Base-by-base conservation (phyloP, 2,797 vertebrate species). In the Hypotaenidia okinawae region DNA sequence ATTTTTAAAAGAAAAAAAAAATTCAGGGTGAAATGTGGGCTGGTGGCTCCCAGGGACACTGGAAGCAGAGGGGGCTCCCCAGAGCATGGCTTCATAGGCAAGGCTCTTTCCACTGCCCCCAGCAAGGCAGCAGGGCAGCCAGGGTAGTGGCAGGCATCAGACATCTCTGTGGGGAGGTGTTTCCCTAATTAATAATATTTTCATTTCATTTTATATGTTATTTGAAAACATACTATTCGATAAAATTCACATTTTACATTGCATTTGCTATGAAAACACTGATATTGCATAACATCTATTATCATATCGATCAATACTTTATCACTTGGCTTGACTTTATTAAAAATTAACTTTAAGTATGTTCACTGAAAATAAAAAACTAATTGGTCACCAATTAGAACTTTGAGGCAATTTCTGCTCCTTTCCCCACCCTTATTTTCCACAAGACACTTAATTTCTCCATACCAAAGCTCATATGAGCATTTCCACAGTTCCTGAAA, bases 1-100 rank as follows among this genome's bases (percentile, higher is more conserved):
- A 16, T 4, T 32, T 70, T 88, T 62, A 30, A 21, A 0, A 72
- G 47, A 49, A 54, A 54, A 54, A 54, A 68, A 59, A 54, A 32
- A 7, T 19, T 6, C 39, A 45, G 41, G 41, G 14, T 0, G 5
- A 1, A 2, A 35, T 13, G 39, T 49, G 28, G 47, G 10, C 32
- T 52, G 57, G 39, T 10, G 84, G 35, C 11, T 92, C 32, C 24
- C 27, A 74, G 66, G 3, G 13, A 30, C 25, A 33, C 3, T 0
- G 13, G 58, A 32, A 73, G 10, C 0, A 4, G 16, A 6, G 19
- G 24, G 21, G 5, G 13, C 2, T 74, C 47, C 22, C 45, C 8
- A 39, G 11, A 16, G 8, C 45, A 63, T 4, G 55, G 19, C 8
- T 11, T 37, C 1, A 0, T 30, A 52, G 17, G 24, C 58, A 67